phyloP scores from a whole-genome alignment of 2,113 vertebrate genomes.

The Connochaetes taurinus region DNA sequence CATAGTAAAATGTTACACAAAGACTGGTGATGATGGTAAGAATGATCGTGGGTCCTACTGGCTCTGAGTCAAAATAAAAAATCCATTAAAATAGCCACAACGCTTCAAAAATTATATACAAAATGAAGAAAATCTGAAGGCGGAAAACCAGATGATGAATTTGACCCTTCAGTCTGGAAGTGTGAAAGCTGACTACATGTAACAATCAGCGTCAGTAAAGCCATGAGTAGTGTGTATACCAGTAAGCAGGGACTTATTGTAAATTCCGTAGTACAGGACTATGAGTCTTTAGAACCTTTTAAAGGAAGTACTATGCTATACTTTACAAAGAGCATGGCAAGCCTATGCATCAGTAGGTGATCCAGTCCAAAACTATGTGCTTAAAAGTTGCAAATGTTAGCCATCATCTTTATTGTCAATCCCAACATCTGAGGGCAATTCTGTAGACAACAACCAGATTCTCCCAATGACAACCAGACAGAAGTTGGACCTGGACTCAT shows the following conservation, averaged over 20 bases:
- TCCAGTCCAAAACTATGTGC: neutral
- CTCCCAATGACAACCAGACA: neutral
- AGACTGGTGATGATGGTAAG: neutral
- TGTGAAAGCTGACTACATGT: neutral
- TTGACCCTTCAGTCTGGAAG: neutral
- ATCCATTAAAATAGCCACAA: neutral
- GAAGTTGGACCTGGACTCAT: neutral
- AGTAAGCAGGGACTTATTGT: neutral
- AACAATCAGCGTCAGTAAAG: neutral
- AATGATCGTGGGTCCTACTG: neutral
- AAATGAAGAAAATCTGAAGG: neutral
- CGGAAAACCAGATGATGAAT: neutral
- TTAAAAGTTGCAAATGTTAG: neutral
- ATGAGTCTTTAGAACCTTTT: neutral
- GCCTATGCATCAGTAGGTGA: neutral
- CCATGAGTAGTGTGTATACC: neutral
- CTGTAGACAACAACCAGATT: neutral
- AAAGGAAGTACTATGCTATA: neutral
- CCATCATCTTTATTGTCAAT: neutral
- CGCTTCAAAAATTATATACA: neutral
- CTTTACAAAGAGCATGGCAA: neutral
- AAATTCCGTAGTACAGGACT: neutral
- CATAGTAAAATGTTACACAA: neutral
- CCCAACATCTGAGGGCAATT: neutral
- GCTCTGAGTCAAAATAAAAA: neutral